Percentiles rank a stretch among this genome's conserved stretches.
Conservation (phyloP, 2,797 vertebrate genomes). For the Eupleurogrammus muticus region DNA sequence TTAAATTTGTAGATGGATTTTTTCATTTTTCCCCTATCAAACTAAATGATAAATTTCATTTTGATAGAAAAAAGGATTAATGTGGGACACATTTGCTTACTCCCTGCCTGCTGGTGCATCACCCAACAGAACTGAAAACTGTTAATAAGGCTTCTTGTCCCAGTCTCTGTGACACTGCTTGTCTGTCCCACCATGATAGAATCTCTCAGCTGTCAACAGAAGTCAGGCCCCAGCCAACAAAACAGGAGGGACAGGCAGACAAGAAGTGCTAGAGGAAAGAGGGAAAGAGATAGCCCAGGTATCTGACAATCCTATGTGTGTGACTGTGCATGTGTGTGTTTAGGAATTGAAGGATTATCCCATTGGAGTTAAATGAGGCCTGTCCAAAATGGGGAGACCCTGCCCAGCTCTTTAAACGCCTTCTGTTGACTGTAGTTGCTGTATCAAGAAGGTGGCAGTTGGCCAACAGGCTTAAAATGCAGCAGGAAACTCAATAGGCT, state of each 20-base stretch:
- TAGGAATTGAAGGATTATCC: slow-evolving; percentile 81
- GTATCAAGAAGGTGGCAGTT: slow-evolving; percentile 65
- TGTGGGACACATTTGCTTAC: background rate
- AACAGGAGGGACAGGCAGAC: slow-evolving; percentile 57
- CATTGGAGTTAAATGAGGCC: slow-evolving; percentile 85
- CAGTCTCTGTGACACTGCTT: slow-evolving; percentile 55
- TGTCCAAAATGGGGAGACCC: slow-evolving; percentile 77
- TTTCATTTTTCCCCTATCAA: slow-evolving; percentile 1
- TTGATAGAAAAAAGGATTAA: slow-evolving; percentile 7
- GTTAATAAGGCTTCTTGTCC: slow-evolving; percentile 33
- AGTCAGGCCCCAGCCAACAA: slow-evolving; percentile 68
- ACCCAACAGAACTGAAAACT: slow-evolving; percentile 1
- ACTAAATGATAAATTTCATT: slow-evolving; percentile 1
- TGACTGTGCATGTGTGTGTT: slow-evolving; percentile 35
- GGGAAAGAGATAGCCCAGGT: slow-evolving; percentile 76
- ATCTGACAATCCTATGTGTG: slow-evolving; percentile 65
- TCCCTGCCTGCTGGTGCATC: slow-evolving; percentile 2
- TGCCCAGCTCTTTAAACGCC: slow-evolving; percentile 78
- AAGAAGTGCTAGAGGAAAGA: slow-evolving; percentile 71
- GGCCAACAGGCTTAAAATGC: slow-evolving; percentile 69
- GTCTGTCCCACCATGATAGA: slow-evolving; percentile 63
- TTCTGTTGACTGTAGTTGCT: slow-evolving; percentile 67
- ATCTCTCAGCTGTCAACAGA: slow-evolving; percentile 79
- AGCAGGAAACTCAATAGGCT: slow-evolving; percentile 82
- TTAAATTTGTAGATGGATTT: too few species aligned